Percentiles rank a stretch among this genome's conserved stretches.
These are phyloP conservation scores for Troides oblongomaculatus DNA, from an alignment of 2,888 invertebrate genomes.

Conservation along the genomic window DNA sequence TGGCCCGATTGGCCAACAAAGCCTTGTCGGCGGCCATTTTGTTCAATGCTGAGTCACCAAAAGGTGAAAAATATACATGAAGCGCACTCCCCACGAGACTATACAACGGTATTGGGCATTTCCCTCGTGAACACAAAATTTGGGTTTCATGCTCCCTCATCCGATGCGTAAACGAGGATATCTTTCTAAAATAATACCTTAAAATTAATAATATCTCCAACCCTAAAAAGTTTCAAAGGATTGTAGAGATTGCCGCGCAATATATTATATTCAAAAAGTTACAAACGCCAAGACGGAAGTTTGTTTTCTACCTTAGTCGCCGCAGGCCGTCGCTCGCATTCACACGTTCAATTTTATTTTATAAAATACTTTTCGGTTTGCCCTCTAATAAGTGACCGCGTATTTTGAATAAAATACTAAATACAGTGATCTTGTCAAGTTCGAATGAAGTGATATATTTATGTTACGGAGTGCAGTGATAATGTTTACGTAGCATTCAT, in stretches of 20 bases:
- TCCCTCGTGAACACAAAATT: conserved; percentile 77
- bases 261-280: conserved; percentile 53
- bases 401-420: conserved; percentile 15
- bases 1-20: conserved; percentile 71
- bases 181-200: conserved; percentile 41
- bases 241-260: conserved; percentile 48
- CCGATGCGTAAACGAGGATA: conserved; percentile 57
- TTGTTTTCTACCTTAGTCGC: conserved; percentile 41
- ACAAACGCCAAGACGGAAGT: conserved; percentile 51
- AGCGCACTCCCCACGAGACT: conserved; percentile 81
- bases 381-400: conserved; percentile 1
- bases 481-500: conserved; percentile 66
- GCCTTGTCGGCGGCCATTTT: conserved; percentile 83
- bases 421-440: conserved; percentile 33
- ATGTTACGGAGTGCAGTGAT: conserved; percentile 49
- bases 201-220: conserved; percentile 6
- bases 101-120: conserved; percentile 81
- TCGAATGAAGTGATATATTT: conserved; percentile 46
- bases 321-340: conserved; percentile 44
- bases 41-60: conserved; percentile 82
- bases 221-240: conserved; percentile 15
- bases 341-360: conserved; percentile 38
- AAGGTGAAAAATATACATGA: conserved; percentile 82
- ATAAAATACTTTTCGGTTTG: conserved; percentile 7
- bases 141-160: conserved; percentile 75